phyloP scores from a whole-genome alignment of 2,888 invertebrate genomes.

The Lasioglossum villosulum region DNA sequence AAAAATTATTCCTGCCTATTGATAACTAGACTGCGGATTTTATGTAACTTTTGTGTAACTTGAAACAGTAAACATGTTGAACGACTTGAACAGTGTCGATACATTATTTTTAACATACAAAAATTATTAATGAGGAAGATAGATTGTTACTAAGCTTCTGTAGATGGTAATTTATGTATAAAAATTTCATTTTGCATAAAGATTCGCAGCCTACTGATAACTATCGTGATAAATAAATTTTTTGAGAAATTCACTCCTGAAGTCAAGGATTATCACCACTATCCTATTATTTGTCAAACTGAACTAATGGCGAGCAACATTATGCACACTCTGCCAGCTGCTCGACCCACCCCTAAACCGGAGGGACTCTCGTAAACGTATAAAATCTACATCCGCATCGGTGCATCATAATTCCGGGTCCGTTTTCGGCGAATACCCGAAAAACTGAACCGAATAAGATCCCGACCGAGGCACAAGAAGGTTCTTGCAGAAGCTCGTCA shows the following conservation, averaged over 20 bases:
- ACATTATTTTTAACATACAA: too few species aligned
- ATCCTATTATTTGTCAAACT: neutral
- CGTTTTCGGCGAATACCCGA: neutral
- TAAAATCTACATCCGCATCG: neutral
- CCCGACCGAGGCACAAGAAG: neutral
- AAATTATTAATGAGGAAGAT: too few species aligned
- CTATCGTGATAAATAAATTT: too few species aligned
- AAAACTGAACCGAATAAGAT: neutral
- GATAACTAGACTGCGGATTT: too few species aligned
- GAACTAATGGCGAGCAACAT: neutral
- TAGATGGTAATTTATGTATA: too few species aligned
- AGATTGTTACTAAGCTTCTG: too few species aligned
- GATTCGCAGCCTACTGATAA: too few species aligned
- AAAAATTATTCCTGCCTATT: too few species aligned
- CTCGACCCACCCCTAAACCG: neutral
- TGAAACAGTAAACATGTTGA: too few species aligned
- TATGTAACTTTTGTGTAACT: too few species aligned
- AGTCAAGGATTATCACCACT: neutral
- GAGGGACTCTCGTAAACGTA: neutral
- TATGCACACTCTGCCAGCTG: neutral
- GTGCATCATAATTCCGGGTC: neutral
- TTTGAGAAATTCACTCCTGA: neutral
- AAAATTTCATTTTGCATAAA: too few species aligned
- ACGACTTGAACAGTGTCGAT: too few species aligned
- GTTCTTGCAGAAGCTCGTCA: neutral